phyloP scores from a whole-genome alignment of 2,888 invertebrate species.

The Deilephila porcellus region DNA sequence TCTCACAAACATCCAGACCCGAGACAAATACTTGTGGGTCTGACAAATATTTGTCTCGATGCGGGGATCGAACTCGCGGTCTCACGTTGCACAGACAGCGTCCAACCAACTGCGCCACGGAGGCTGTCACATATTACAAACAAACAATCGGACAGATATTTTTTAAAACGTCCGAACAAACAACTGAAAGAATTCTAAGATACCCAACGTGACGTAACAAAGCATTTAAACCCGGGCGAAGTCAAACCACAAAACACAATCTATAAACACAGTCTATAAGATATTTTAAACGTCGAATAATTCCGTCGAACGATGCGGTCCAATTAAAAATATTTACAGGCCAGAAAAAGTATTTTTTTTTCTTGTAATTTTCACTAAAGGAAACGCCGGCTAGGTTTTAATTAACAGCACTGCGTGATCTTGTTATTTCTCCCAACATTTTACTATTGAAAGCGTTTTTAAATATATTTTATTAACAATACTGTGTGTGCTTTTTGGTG shows the following conservation, averaged over 20 bases:
- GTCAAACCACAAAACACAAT: background rate
- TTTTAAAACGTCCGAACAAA: no score
- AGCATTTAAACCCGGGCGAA: no score
- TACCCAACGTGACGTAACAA: no score
- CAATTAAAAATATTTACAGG: constrained; percentile 15
- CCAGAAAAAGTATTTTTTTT: background rate
- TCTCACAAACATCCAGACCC: no score
- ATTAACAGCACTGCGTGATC: constrained; percentile 12
- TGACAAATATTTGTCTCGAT: no score
- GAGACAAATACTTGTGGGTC: no score
- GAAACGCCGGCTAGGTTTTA: constrained; percentile 16
- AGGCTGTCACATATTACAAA: no score
- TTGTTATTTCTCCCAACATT: constrained; percentile 3
- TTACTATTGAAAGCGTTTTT: constrained; percentile 6
- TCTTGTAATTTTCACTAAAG: background rate
- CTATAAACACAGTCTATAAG: constrained; percentile 1
- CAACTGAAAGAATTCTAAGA: no score
- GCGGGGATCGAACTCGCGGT: no score
- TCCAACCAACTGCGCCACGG: no score
- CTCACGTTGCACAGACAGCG: no score
- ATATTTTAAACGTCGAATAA: constrained; percentile 5
- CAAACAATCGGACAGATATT: no score
- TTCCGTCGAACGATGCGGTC: background rate
- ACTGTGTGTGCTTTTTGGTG: background rate
- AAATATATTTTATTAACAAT: constrained; percentile 18